A percentile compares a stretch with the other conserved stretches of the same genome.
Evolutionary conservation across 2,113 vertebrate genomes (phyloP).

Genomic region (Ascaphus truei): DNA sequence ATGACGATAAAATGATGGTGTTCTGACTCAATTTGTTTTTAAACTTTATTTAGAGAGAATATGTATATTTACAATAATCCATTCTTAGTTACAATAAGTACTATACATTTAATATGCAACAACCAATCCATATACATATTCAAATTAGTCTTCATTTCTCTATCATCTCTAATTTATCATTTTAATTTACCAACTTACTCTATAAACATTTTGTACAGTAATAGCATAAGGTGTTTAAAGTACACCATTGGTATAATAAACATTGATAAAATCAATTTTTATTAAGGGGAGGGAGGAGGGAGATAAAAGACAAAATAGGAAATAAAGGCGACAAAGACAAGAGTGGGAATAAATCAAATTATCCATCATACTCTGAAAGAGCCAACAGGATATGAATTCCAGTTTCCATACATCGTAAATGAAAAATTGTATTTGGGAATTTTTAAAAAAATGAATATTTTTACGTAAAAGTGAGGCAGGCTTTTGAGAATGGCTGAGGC

Average conservation of each 20-base stretch:
- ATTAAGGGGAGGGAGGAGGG: not conserved
- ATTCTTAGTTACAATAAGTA: constrained; percentile 32
- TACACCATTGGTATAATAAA: constrained; percentile 7
- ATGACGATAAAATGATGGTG: not conserved
- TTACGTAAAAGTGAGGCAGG: not conserved
- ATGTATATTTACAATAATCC: constrained; percentile 35
- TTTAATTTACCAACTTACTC: constrained; percentile 19
- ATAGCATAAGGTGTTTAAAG: constrained; percentile 19
- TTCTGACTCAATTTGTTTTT: not conserved
- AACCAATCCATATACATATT: constrained; percentile 30
- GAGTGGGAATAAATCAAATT: not conserved
- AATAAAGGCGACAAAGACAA: not conserved
- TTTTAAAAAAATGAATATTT: not conserved
- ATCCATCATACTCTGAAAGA: not conserved
- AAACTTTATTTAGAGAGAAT: constrained; percentile 14
- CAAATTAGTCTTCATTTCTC: not conserved
- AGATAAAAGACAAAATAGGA: not conserved
- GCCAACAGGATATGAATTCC: not conserved
- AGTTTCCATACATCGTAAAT: not conserved
- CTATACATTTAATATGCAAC: constrained; percentile 31
- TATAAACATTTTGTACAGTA: constrained; percentile 33
- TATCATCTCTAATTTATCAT: not conserved
- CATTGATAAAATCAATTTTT: not conserved
- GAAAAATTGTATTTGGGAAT: not conserved
- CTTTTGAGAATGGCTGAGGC: not conserved